Evolutionary conservation across 2,888 invertebrate species (phyloP), one percentile per base, ranked within the genome.

Genomic region (Stenodera caucasica): DNA sequence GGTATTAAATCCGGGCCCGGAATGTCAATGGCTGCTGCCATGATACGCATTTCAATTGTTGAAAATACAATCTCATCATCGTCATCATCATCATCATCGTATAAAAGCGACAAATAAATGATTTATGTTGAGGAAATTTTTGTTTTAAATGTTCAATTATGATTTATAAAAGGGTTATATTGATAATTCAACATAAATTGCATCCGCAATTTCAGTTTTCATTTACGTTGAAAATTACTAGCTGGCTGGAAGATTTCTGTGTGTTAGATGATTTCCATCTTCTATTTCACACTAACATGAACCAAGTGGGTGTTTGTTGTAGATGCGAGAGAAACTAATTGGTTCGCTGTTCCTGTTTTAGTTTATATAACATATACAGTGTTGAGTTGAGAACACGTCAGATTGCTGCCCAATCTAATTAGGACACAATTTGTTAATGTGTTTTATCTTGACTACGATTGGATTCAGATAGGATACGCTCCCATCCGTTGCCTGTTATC

Each of bases 391-490:
- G 74, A 76, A 77, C 78, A 77, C 77, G 79, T 79, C 80, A 80
- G 80, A 81, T 80, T 79, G 80, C 79, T 79, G 79, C 78, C 79
- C 78, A 79, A 80, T 80, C 77, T 78, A 80, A 81, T 81, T 80
- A 80, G 78, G 75, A 79, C 73, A 80, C 81, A 81, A 81, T 81
- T 81, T 80, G 80, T 81, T 81, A 80, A 81, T 81, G 80, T 78
- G 78, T 80, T 80, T 79, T 80, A 80, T 80, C 78, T 74, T 72
- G 71, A 74, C 77, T 78, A 74, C 78, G 78, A 79, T 79, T 79
- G 78, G 76, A 78, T 76, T 78, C 74, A 70, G 74, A 75, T 76
- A 72, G 45, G 72, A 67, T 66, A 70, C 69, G 69, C 70, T 67
- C 69, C 69, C 69, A 70, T 68, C 69, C 70, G 66, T 66, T 60